These are phyloP conservation scores for Drosophila mettleri DNA, from an alignment of 2,888 invertebrate species.

Conservation along the genomic window DNA sequence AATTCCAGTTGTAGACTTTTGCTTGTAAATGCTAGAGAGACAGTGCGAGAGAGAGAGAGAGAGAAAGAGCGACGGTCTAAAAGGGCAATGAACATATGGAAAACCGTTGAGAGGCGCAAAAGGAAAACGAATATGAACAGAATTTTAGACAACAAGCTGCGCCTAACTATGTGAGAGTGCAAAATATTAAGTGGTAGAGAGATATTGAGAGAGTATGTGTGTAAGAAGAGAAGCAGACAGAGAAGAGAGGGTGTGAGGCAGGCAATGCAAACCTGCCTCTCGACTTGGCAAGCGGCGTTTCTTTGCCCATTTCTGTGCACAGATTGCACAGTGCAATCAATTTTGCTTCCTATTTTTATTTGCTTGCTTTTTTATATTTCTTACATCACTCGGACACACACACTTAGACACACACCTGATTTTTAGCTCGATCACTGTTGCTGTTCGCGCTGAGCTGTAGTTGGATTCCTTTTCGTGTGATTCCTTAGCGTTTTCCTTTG, in stretches of 20 bases:
- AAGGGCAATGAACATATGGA: conserved; percentile 34
- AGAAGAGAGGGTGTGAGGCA: not conserved
- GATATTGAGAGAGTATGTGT: not conserved
- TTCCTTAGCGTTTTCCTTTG: conserved; percentile 30
- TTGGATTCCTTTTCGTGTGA: conserved; percentile 29
- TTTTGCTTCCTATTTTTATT: conserved; percentile 36
- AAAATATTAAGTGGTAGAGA: conserved; percentile 1
- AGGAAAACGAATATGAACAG: conserved; percentile 25
- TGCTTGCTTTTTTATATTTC: conserved; percentile 4
- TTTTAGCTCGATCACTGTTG: conserved; percentile 38
- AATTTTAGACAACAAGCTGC: conserved; percentile 24
- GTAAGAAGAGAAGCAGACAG: not conserved
- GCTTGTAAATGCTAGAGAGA: conserved; percentile 2
- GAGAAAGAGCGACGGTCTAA: conserved; percentile 10
- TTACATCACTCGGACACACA: conserved; percentile 40
- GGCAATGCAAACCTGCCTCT: conserved; percentile 9
- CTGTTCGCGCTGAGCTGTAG: conserved; percentile 30
- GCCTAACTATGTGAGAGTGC: not conserved
- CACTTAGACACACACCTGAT: conserved; percentile 44
- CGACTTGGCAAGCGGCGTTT: conserved; percentile 26
- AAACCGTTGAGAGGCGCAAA: conserved; percentile 31
- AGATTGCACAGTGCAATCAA: conserved; percentile 29
- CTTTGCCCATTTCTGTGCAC: conserved; percentile 34
- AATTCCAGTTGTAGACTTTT: conserved; percentile 43
- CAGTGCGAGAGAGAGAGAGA: conserved; percentile 14